Conservation (phyloP, 64 coral and sea anemone genomes). For the Pocillopora verrucosa region DNA sequence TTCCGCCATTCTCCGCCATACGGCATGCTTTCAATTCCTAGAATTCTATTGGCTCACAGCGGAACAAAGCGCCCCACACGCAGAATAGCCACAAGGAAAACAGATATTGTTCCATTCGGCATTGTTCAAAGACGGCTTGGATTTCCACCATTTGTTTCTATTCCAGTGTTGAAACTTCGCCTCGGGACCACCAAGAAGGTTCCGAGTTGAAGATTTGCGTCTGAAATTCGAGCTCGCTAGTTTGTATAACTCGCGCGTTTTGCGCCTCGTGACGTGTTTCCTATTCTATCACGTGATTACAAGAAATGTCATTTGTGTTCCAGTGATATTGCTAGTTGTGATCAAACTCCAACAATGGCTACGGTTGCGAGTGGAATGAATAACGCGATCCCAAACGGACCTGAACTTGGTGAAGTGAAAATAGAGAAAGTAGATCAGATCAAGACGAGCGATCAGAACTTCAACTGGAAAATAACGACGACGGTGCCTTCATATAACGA, state of each 20-base stretch:
- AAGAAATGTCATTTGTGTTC: constrained; percentile 85
- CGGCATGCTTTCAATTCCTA: constrained; percentile 90
- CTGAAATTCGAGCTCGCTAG: constrained; percentile 27
- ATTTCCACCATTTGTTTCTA: constrained; percentile 50
- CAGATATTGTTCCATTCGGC: constrained; percentile 71
- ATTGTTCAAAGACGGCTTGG: constrained; percentile 80
- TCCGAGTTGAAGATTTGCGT: constrained; percentile 37
- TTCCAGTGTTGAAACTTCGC: constrained; percentile 25
- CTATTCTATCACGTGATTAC: constrained; percentile 82
- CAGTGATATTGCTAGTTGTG: constrained; percentile 72
- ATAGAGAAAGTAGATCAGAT: constrained; percentile 94
- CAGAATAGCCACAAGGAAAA: constrained; percentile 56
- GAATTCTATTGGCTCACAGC: constrained; percentile 83
- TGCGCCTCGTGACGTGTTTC: constrained; percentile 66
- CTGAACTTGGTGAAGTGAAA: constrained; percentile 96
- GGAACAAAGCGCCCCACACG: constrained; percentile 75
- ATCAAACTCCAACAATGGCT: constrained; percentile 84
- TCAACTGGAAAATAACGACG: constrained; percentile 91
- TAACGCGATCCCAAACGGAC: constrained; percentile 73
- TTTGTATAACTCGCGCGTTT: constrained; percentile 55
- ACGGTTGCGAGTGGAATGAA: constrained; percentile 67
- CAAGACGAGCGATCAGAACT: constrained; percentile 90
- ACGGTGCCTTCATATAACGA: constrained; percentile 60
- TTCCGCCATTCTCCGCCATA: constrained; percentile 93
- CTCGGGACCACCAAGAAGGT: constrained; percentile 9